A percentile compares a stretch with the other conserved stretches of the same genome.
phyloP scores from a whole-genome alignment of 2,888 invertebrate genomes.

The Andrena fulva region DNA sequence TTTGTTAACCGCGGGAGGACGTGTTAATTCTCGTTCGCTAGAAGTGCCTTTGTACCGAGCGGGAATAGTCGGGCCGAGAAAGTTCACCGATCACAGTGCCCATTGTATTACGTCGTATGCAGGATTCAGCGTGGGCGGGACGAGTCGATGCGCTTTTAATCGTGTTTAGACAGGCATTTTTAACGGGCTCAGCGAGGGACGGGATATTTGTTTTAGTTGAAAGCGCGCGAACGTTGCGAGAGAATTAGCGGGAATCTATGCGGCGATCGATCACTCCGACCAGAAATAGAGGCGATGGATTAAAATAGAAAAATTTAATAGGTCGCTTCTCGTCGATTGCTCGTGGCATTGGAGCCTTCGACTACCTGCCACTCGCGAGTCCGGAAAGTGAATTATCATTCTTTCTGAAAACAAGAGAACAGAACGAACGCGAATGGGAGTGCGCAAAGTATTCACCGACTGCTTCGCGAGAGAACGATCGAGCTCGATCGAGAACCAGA shows the following conservation, averaged over 20 bases:
- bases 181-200: neutral
- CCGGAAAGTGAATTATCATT: no score
- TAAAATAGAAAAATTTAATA: slow-evolving; percentile 5
- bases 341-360: neutral
- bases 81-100: no score
- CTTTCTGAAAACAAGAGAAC: no score
- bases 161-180: neutral
- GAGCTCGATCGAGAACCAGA: no score
- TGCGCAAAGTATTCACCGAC: no score
- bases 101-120: neutral
- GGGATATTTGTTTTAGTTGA: neutral
- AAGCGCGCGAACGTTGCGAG: neutral
- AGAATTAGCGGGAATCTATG: neutral
- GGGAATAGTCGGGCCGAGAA: no score
- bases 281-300: neutral
- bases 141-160: slow-evolving; percentile 3
- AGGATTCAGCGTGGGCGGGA: neutral
- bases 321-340: neutral
- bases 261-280: neutral
- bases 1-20: no score
- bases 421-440: no score
- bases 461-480: no score
- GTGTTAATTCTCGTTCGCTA: no score
- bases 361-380: neutral
- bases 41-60: no score